Conservation (phyloP, 2,113 vertebrate species). For the Ginglymostoma cirratum region DNA sequence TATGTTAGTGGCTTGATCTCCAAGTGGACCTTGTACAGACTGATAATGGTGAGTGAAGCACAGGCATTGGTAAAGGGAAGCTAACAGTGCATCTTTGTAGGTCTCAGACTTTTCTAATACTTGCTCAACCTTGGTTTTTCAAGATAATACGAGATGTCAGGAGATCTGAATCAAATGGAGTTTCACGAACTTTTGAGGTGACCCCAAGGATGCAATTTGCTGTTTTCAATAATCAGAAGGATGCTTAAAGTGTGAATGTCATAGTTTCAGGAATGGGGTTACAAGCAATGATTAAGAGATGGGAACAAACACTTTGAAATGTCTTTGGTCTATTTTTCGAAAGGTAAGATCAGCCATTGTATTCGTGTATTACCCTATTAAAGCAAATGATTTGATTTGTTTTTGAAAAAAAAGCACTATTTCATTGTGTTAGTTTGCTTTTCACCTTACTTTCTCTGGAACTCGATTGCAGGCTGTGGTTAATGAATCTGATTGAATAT, state of each 20-base stretch:
- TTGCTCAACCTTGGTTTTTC: background rate
- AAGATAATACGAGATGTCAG: background rate
- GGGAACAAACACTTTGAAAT: background rate
- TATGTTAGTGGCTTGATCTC: background rate
- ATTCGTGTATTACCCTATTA: background rate
- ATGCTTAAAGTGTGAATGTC: background rate
- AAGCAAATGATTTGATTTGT: background rate
- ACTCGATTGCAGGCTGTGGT: background rate
- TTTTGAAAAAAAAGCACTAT: background rate
- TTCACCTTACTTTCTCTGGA: background rate
- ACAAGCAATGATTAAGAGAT: background rate
- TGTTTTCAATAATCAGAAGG: background rate
- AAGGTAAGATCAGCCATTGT: background rate
- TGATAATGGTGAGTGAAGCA: background rate
- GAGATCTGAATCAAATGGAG: background rate
- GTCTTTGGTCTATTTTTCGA: background rate
- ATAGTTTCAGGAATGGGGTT: background rate
- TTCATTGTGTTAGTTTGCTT: background rate
- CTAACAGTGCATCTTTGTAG: background rate
- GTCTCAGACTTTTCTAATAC: background rate
- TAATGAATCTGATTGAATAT: slow-evolving; percentile 24
- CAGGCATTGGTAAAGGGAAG: background rate
- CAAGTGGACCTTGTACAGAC: background rate
- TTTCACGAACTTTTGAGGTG: background rate
- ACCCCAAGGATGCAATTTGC: background rate